Evolutionary conservation across 1,140 invertebrate species (phyloP), one percentile per base, ranked within the genome.

Genomic region (Hormaphis cornu): DNA sequence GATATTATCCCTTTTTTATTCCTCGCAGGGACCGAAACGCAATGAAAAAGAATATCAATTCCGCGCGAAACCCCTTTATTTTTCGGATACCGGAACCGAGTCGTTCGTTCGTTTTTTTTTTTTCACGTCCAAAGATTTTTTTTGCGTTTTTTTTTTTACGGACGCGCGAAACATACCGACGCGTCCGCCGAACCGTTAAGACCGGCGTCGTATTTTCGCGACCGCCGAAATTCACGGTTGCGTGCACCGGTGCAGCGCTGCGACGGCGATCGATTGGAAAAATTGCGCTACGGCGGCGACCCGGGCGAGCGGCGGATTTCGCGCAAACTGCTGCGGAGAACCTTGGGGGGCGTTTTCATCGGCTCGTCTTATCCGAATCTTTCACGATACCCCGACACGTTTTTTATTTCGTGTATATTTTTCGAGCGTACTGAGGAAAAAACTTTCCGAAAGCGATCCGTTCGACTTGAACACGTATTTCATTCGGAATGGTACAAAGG

Each of bases 1-100:
- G n/a, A 37, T 37, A 56, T 22, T 54, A 58, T 58, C 54, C 35
- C 54, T 58, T 58, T 58, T 58, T 58, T 58, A 37, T 4, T 40
- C 10, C 10, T 8, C 30, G 8, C 6, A n/a, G 54, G 35, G 35
- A 58, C 6, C 3, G 7, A 30, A 40, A 1, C 22, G 20, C 54
- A 40, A 58, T 40, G n/a, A n/a, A n/a, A 40, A 58, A 58, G 54
- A 14, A 33, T 58, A 58, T 58, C 40, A 40, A 58, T 58, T 40
- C 40, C 54, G n/a, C n/a, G n/a, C n/a, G 4, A 56, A 58, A 33
- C 54, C 54, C n/a, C 14, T 22, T 26, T 40, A 58, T 58, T 58
- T 40, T 37, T 40, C n/a, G n/a, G 35, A 58, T 24, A 58, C 54
- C 54, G 54, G 54, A 58, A 58, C 20, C 14, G 12, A n/a, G n/a